Percentiles rank a stretch among this genome's conserved stretches.
These are phyloP conservation scores for Pristionchus arcanus DNA, from an alignment of 2,888 invertebrate genomes.

Conservation along the genomic window DNA sequence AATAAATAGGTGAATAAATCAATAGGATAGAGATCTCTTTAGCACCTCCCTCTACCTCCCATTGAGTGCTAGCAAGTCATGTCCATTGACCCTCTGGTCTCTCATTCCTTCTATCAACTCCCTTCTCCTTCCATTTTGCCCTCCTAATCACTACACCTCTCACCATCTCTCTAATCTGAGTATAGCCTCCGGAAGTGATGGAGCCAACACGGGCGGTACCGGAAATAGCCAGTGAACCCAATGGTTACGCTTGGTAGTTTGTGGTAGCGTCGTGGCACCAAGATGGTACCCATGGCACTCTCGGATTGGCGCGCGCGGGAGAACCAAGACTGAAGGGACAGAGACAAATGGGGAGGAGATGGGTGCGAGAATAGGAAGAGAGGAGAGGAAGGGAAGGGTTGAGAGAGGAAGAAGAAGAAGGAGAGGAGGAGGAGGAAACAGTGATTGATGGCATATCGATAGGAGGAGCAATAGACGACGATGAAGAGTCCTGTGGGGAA, in stretches of 20 bases:
- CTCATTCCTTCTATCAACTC: not conserved
- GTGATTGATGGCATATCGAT: slow-evolving; percentile 56
- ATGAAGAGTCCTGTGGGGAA: slow-evolving; percentile 15
- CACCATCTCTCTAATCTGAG: not conserved
- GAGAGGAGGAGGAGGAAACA: not conserved
- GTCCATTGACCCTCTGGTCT: not conserved
- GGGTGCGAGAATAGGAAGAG: slow-evolving; percentile 45
- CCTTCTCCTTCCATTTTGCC: not conserved
- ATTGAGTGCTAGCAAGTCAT: not conserved
- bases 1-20: not conserved
- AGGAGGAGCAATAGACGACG: slow-evolving; percentile 15
- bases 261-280: not conserved
- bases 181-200: slow-evolving; percentile 25
- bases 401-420: not conserved
- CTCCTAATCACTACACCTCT: slow-evolving; percentile 1
- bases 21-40: not conserved
- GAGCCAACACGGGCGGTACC: not conserved
- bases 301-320: slow-evolving; percentile 23
- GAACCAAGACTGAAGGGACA: slow-evolving; percentile 30
- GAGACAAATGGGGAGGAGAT: slow-evolving; percentile 38
- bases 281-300: not conserved
- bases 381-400: not conserved
- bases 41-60: slow-evolving; percentile 10
- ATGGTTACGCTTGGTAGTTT: not conserved
- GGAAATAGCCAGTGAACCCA: not conserved